Evolutionary conservation across 1,140 invertebrate genomes (phyloP).

Genomic region (Hetaerina americana): DNA sequence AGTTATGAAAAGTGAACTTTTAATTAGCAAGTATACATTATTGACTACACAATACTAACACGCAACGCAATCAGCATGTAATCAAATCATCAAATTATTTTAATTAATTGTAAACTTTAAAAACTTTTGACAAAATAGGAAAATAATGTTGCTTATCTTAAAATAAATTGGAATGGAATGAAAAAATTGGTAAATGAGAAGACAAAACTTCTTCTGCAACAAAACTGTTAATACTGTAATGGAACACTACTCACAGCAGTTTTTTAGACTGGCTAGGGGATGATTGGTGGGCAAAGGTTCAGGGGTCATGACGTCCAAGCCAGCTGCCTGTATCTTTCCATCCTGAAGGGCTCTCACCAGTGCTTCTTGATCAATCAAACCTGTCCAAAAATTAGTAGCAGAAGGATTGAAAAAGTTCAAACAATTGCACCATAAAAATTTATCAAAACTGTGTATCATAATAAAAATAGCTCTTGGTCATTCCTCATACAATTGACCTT

Average conservation of each 20-base stretch:
- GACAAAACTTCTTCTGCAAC: neutral
- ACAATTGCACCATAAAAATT: no score
- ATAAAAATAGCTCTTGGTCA: no score
- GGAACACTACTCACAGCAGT: constrained; percentile 59
- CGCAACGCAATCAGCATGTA: no score
- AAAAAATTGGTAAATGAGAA: neutral
- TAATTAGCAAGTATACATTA: no score
- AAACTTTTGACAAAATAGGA: no score
- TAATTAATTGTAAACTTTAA: no score
- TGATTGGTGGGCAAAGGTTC: constrained; percentile 72
- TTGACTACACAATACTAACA: no score
- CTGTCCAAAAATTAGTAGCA: constrained; percentile 26
- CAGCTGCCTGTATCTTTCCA: constrained; percentile 65
- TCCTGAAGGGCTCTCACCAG: constrained; percentile 56
- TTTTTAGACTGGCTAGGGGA: constrained; percentile 58
- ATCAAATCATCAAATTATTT: no score
- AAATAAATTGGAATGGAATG: neutral
- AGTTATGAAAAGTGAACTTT: no score
- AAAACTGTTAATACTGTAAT: constrained; percentile 2
- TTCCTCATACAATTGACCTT: no score
- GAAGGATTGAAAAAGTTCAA: constrained; percentile 14
- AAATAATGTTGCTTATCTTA: no score
- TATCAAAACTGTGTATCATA: no score
- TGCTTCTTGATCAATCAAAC: constrained; percentile 58
- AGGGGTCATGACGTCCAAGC: constrained; percentile 78